A percentile compares a stretch with the other conserved stretches of the same genome.
Conservation (phyloP, 1,140 invertebrate genomes). For the Palaemon carinicauda region DNA sequence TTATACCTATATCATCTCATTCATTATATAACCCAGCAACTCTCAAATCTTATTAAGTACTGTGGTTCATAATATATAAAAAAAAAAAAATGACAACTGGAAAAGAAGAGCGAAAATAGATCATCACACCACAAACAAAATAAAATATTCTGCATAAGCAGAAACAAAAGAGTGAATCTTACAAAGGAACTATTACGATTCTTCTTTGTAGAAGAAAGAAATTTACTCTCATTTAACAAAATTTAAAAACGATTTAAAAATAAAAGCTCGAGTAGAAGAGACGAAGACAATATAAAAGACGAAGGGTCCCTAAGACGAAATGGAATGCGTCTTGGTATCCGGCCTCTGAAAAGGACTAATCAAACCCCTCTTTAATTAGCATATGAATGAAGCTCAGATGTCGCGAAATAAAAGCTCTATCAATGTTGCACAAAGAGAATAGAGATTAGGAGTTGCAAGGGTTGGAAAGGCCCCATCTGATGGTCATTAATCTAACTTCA, state of each 20-base stretch:
- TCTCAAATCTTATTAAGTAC: too few species aligned
- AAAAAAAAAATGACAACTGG: too few species aligned
- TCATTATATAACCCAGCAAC: too few species aligned
- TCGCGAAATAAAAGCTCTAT: constrained; percentile 26
- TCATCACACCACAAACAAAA: background rate
- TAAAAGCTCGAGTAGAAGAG: background rate
- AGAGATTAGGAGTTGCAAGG: constrained; percentile 23
- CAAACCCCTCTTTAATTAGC: constrained; percentile 23
- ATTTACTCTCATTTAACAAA: too few species aligned
- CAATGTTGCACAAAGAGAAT: constrained; percentile 43
- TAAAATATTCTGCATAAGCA: too few species aligned
- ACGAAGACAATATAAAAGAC: background rate
- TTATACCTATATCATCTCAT: too few species aligned
- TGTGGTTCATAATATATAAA: too few species aligned
- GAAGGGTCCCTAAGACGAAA: background rate
- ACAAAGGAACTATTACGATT: too few species aligned
- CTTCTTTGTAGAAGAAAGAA: too few species aligned
- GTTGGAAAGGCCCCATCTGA: background rate
- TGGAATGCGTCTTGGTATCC: constrained; percentile 22
- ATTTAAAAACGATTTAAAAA: background rate
- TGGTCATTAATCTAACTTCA: too few species aligned
- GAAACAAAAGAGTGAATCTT: too few species aligned
- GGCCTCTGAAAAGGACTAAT: constrained; percentile 30
- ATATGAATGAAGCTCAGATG: constrained; percentile 33
- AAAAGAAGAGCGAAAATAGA: background rate